These are phyloP conservation scores for Cryptoblepharus egeriae DNA, from an alignment of 2,797 vertebrate genomes.

Conservation along the genomic window DNA sequence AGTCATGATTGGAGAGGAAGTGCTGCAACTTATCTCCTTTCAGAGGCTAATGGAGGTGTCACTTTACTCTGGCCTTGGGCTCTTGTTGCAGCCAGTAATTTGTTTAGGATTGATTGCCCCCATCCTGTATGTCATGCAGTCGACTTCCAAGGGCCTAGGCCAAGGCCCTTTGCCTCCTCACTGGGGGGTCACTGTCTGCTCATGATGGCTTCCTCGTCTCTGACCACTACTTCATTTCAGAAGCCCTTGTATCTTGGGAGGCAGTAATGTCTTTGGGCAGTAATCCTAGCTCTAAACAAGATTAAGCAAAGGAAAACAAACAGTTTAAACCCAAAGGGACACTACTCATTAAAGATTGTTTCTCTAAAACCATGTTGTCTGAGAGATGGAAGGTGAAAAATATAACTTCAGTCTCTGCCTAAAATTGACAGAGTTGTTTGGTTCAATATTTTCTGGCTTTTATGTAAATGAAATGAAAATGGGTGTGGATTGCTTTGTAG, in stretches of 20 bases:
- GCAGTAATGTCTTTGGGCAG: slow-evolving; percentile 91
- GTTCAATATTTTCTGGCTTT: slow-evolving; percentile 54
- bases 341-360: slow-evolving; percentile 61
- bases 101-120: slow-evolving; percentile 89
- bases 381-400: slow-evolving; percentile 47
- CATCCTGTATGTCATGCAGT: slow-evolving; percentile 81
- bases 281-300: slow-evolving; percentile 95
- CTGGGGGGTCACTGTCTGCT: slow-evolving; percentile 81
- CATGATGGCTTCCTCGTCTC: slow-evolving; percentile 90
- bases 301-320: slow-evolving; percentile 95
- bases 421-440: slow-evolving; percentile 44
- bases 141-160: slow-evolving; percentile 81
- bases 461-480: slow-evolving; percentile 43
- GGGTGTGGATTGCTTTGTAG: not conserved
- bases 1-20: slow-evolving; percentile 91
- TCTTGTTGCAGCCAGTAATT: slow-evolving; percentile 86
- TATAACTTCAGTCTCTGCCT: slow-evolving; percentile 39
- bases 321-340: slow-evolving; percentile 72
- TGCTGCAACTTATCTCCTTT: slow-evolving; percentile 81
- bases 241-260: slow-evolving; percentile 93
- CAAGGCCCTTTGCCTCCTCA: slow-evolving; percentile 84
- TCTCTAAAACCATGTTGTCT: slow-evolving; percentile 62
- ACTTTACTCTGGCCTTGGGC: slow-evolving; percentile 84
- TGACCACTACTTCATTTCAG: slow-evolving; percentile 88
- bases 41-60: slow-evolving; percentile 89